These are phyloP conservation scores for Triplophysa siluroides DNA, from an alignment of 2,113 vertebrate species.

Conservation along the genomic window DNA sequence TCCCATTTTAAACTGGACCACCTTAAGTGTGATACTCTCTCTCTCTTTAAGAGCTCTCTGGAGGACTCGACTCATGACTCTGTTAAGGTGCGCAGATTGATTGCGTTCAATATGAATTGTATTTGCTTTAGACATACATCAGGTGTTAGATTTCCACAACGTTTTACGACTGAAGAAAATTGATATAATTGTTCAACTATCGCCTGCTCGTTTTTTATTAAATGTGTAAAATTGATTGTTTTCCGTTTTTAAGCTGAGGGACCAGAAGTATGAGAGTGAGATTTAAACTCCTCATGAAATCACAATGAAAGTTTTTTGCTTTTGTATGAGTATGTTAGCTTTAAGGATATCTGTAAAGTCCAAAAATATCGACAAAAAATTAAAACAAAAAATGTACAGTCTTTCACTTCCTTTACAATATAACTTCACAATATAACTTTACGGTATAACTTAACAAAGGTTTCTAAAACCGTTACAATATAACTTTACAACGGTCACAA, in stretches of 20 bases:
- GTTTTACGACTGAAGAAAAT: constrained; percentile 61
- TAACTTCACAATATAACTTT: too few species aligned
- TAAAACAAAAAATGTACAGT: too few species aligned
- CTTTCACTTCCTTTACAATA: too few species aligned
- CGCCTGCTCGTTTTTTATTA: constrained; percentile 36
- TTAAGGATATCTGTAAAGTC: too few species aligned
- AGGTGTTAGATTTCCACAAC: constrained; percentile 63
- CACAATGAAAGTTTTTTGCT: too few species aligned
- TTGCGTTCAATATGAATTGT: constrained; percentile 60
- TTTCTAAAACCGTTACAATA: too few species aligned
- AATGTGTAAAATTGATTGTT: constrained; percentile 43
- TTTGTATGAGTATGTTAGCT: too few species aligned
- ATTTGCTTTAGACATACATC: constrained; percentile 62
- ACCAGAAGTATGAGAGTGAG: constrained; percentile 37
- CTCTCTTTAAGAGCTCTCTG: constrained; percentile 52
- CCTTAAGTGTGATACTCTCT: constrained; percentile 48
- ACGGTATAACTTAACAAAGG: too few species aligned
- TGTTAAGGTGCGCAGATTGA: constrained; percentile 63
- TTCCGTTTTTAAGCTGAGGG: constrained; percentile 27
- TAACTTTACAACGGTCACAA: too few species aligned
- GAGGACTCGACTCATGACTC: constrained; percentile 38
- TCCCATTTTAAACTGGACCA: constrained; percentile 62
- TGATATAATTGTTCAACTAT: constrained; percentile 59
- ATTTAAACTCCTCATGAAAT: neutral
- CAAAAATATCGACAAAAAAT: too few species aligned